These are phyloP conservation scores for Lithosia quadra DNA, from an alignment of 2,888 invertebrate genomes.

Conservation along the genomic window DNA sequence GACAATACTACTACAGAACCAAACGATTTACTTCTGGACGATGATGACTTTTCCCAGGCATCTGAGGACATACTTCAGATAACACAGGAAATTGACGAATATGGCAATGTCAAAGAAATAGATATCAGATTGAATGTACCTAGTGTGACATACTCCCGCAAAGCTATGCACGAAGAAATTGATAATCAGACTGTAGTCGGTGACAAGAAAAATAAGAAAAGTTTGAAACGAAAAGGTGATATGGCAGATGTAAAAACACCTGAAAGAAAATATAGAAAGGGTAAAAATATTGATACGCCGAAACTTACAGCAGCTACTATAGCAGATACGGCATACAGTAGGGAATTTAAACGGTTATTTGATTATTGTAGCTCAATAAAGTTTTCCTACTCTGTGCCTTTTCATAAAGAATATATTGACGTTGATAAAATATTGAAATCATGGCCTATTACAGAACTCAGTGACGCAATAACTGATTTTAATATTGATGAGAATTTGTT, in stretches of 20 bases:
- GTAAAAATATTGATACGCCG: slow-evolving; percentile 76
- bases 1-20: slow-evolving; percentile 64
- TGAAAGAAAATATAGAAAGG: slow-evolving; percentile 72
- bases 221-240: slow-evolving; percentile 70
- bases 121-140: slow-evolving; percentile 62
- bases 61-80: slow-evolving; percentile 33
- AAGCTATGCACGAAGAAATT: slow-evolving; percentile 2
- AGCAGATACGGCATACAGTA: slow-evolving; percentile 61
- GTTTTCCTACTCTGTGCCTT: slow-evolving; percentile 76
- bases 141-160: slow-evolving; percentile 65
- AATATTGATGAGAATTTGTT: slow-evolving; percentile 59
- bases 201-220: slow-evolving; percentile 33
- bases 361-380: slow-evolving; percentile 74
- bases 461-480: slow-evolving; percentile 29
- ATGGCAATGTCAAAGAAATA: slow-evolving; percentile 45
- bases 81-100: slow-evolving; percentile 39
- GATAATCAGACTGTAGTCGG: slow-evolving; percentile 16
- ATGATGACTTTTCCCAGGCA: slow-evolving; percentile 20
- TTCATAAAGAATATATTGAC: slow-evolving; percentile 74
- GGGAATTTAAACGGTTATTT: slow-evolving; percentile 69
- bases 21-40: slow-evolving; percentile 61
- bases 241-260: slow-evolving; percentile 56
- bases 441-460: slow-evolving; percentile 68
- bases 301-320: slow-evolving; percentile 60
- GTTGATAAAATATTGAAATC: slow-evolving; percentile 59